Base-by-base conservation (phyloP, 2,888 invertebrate genomes). In the Orthonychiurus folsomi region DNA sequence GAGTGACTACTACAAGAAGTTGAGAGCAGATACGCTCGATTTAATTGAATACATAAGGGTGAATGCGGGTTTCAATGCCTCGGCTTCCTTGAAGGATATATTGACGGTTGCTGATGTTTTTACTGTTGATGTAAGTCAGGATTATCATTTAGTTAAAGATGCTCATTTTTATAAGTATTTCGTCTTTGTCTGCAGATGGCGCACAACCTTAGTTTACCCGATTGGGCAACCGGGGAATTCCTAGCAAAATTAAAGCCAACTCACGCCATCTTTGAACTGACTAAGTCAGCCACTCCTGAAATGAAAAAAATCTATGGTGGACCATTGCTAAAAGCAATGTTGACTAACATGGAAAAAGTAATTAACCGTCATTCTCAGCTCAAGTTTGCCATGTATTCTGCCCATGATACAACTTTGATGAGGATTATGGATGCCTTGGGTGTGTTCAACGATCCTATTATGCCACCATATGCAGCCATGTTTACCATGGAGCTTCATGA, bases 181-280 rank as follows among this genome's bases (percentile, higher is more conserved):
- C 12, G 5, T 23, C 5, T 52, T 52, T 52, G 3, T 9, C 20
- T 52, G 9, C 24, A 52, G 52, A 52, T 21, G 24, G 52, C 20
- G 9, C 5, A 52, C 3, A 20, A 52, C 52, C 24, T 52, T 3
- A 20, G 5, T 12, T 20, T 12, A 21, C 52, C 52, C 5, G 3
- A 9, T 9, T 52, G 52, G 52, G 52, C n/a, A 52, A 21, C 52
- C 12, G 20, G 82, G 50, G 77, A 52, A 12, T 9, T 25, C 26
- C 57, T 26, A 9, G 3, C 20, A n/a, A 26, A 26, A 2, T 28
- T 57, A 3, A 3, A 5, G 1, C 81, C 84, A 73, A 50, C 53
- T 12, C 77, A 90, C 78, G 37, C 5, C 3, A 5, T 3, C 3
- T 3, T 3, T 21, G 15, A 24, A 20, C 23, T 3, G 2, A 9